A percentile compares a stretch with the other conserved stretches of the same genome.
These are phyloP conservation scores for Stenoptilia bipunctidactyla DNA, from an alignment of 2,888 invertebrate species.

Conservation along the genomic window DNA sequence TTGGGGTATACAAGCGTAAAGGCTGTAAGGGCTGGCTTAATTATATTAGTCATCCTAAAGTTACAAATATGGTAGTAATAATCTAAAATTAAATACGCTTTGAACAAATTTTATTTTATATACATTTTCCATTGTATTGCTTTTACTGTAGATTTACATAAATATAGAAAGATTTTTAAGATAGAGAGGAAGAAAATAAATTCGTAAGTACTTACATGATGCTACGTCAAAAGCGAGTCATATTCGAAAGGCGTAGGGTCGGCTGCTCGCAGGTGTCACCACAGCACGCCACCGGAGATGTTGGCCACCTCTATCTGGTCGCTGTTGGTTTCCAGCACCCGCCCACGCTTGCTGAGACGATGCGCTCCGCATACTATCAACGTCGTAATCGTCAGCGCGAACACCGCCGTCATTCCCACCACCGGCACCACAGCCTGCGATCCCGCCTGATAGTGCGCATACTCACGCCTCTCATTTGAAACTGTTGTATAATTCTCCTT, in stretches of 20 bases:
- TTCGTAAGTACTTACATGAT: constrained; percentile 56
- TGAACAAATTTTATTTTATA: too few relatives aligned
- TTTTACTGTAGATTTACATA: too few relatives aligned
- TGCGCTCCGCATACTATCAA: constrained; percentile 66
- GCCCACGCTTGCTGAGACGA: constrained; percentile 45
- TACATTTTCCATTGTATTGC: too few relatives aligned
- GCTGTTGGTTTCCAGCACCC: constrained; percentile 28
- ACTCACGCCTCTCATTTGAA: constrained; percentile 44
- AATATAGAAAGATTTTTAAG: too few relatives aligned
- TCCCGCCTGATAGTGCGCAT: constrained; percentile 36
- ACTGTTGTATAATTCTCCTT: constrained; percentile 25
- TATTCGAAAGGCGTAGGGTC: constrained; percentile 71
- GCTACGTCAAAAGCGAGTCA: constrained; percentile 69
- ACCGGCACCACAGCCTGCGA: not conserved
- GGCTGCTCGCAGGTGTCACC: constrained; percentile 77
- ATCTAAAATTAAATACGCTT: too few relatives aligned
- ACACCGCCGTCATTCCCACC: constrained; percentile 30
- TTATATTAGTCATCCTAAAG: too few relatives aligned
- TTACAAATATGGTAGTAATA: too few relatives aligned
- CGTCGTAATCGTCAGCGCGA: constrained; percentile 65
- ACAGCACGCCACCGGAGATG: constrained; percentile 76
- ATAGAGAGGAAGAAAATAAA: too few relatives aligned
- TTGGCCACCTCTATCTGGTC: constrained; percentile 74
- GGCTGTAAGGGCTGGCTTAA: too few relatives aligned
- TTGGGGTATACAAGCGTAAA: too few relatives aligned